A percentile compares a stretch with the other conserved stretches of the same genome.
phyloP scores from a whole-genome alignment of 2,113 vertebrate species.

The Madoqua kirkii region DNA sequence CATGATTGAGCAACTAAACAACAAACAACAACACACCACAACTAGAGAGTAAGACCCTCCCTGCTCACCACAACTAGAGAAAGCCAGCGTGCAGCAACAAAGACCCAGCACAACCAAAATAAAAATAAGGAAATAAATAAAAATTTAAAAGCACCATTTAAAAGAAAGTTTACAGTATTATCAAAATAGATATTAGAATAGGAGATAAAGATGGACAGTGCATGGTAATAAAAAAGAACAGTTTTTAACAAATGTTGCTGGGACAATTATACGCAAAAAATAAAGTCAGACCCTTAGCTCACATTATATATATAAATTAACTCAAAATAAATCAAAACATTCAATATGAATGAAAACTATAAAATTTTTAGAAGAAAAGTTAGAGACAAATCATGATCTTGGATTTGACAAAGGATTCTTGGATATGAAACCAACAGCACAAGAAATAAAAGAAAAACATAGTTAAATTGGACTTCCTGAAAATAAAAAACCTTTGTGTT shows the following conservation, averaged over 20 bases:
- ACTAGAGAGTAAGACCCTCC: neutral
- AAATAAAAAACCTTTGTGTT: neutral
- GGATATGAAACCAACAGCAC: neutral
- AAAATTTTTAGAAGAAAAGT: neutral
- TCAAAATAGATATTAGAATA: neutral
- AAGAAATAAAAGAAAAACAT: neutral
- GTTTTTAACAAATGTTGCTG: neutral
- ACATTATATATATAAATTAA: neutral
- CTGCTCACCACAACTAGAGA: neutral
- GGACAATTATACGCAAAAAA: neutral
- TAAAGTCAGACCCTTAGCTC: neutral
- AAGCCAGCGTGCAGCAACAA: neutral
- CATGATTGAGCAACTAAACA: rapidly evolving
- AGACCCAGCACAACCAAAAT: neutral
- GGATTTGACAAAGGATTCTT: neutral
- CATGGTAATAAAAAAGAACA: neutral
- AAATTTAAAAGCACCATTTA: neutral
- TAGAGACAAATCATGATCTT: neutral
- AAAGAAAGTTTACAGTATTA: neutral
- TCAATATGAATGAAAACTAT: neutral
- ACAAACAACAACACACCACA: neutral
- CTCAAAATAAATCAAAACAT: neutral
- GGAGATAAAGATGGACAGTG: neutral
- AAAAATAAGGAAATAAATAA: neutral
- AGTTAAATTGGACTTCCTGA: neutral